Percentiles rank a stretch among this genome's conserved stretches.
These are phyloP conservation scores for Cydia fagiglandana DNA, from an alignment of 1,140 invertebrate genomes.

Conservation along the genomic window DNA sequence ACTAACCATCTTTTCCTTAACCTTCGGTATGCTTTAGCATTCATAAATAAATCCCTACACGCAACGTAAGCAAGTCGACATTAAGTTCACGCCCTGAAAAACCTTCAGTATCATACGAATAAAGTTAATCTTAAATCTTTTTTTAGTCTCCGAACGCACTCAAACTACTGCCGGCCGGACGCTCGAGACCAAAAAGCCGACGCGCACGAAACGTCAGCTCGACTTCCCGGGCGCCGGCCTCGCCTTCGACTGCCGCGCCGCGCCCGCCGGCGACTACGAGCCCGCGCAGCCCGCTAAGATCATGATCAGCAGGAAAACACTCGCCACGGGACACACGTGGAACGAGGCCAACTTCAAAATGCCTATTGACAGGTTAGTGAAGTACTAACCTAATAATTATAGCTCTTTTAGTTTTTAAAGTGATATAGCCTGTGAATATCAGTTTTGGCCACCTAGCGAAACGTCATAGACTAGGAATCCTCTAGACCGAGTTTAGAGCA, in stretches of 20 bases:
- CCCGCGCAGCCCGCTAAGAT: constrained; percentile 66
- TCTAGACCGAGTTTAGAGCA: no score
- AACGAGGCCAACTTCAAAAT: constrained; percentile 74
- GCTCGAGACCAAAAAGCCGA: constrained; percentile 50
- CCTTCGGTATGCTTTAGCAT: no score
- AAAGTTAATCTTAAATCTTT: neutral
- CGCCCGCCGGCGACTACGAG: constrained; percentile 60
- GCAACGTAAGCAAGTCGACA: no score
- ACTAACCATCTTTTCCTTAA: neutral
- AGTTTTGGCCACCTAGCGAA: no score
- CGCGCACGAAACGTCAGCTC: constrained; percentile 60
- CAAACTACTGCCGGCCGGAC: constrained; percentile 55
- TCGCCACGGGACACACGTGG: constrained; percentile 73
- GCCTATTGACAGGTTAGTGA: constrained; percentile 65
- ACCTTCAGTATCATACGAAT: no score
- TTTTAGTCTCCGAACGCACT: constrained; percentile 58
- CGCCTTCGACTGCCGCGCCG: constrained; percentile 55
- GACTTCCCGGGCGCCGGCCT: constrained; percentile 67
- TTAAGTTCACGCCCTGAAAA: no score
- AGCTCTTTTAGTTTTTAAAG: neutral
- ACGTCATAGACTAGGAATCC: no score
- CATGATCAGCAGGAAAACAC: constrained; percentile 72
- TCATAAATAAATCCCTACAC: no score
- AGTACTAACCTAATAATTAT: no score
- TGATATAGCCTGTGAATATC: neutral